Percentiles rank a stretch among this genome's conserved stretches.
phyloP scores from a whole-genome alignment of 2,113 vertebrate species.

The Pelodiscus sinensis region DNA sequence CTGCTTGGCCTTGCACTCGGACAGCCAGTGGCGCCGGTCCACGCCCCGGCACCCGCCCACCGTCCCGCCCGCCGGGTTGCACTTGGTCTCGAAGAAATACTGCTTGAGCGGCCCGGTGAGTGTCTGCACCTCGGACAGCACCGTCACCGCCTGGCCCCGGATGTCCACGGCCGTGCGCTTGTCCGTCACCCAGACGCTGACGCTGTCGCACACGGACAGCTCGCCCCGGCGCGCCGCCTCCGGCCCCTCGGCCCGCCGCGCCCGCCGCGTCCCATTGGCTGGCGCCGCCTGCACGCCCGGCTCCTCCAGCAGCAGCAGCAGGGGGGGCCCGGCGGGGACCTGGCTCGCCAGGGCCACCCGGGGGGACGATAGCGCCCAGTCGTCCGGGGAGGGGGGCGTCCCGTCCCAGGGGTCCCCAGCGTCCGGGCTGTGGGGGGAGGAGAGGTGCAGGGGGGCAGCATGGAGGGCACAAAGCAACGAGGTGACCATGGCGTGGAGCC shows the following conservation, averaged over 20 bases:
- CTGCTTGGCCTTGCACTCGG: conserved; percentile 87
- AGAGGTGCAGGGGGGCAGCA: conserved; percentile 50
- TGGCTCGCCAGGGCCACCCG: conserved; percentile 70
- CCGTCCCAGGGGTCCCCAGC: conserved; percentile 16
- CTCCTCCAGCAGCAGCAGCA: conserved; percentile 71
- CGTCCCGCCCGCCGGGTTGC: conserved; percentile 73
- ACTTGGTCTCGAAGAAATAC: conserved; percentile 92
- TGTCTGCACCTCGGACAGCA: conserved; percentile 87
- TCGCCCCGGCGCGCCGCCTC: conserved; percentile 77
- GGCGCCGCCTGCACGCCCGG: neutral
- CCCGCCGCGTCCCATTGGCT: conserved; percentile 70
- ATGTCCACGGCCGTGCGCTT: conserved; percentile 82
- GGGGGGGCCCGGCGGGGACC: conserved; percentile 64
- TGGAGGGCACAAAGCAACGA: conserved; percentile 43
- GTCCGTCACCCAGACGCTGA: conserved; percentile 86
- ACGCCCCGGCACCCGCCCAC: conserved; percentile 85
- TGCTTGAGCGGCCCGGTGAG: conserved; percentile 86
- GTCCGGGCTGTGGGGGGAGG: conserved; percentile 21
- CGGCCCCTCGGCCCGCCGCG: conserved; percentile 52
- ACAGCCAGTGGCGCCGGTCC: conserved; percentile 89
- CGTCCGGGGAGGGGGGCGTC: conserved; percentile 35
- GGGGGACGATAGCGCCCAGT: conserved; percentile 76
- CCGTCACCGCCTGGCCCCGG: conserved; percentile 80
- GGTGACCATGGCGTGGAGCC: conserved; percentile 46
- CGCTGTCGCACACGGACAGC: conserved; percentile 86